Conservation (phyloP, 2,113 vertebrate genomes). For the Gymnobelideus leadbeateri region DNA sequence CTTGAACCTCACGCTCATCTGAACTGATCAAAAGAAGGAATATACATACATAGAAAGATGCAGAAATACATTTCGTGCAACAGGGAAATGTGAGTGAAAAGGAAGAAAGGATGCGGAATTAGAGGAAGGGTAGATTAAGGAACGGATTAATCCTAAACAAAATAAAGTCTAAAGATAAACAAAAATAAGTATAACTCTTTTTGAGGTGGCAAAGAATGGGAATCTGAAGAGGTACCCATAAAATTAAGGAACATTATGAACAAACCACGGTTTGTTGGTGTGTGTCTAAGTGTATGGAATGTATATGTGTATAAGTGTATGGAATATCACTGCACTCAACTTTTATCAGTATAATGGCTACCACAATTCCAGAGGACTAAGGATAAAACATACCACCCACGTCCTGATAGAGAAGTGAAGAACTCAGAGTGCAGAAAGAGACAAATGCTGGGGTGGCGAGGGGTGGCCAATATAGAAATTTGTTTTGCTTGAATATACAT, state of each 20-base stretch:
- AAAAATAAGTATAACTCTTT: background rate
- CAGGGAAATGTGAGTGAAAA: background rate
- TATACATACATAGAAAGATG: background rate
- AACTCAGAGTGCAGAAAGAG: background rate
- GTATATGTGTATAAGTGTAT: too few relatives aligned
- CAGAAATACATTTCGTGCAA: background rate
- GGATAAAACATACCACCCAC: background rate
- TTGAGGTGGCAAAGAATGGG: background rate
- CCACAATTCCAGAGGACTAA: background rate
- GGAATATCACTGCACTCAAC: background rate
- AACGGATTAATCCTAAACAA: background rate
- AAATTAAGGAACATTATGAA: background rate
- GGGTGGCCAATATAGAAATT: background rate
- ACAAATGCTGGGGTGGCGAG: background rate
- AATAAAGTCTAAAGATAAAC: background rate
- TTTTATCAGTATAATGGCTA: background rate
- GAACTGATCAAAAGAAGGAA: background rate
- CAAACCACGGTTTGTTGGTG: too few relatives aligned
- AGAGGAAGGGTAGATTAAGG: background rate
- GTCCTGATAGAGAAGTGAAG: background rate
- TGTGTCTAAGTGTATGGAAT: background rate
- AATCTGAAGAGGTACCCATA: background rate
- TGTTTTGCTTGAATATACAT: background rate
- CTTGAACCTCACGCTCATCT: background rate
- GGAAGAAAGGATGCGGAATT: background rate